Evolutionary conservation across 2,888 invertebrate genomes (phyloP).

Genomic region (Parapristionchus giblindavisi): DNA sequence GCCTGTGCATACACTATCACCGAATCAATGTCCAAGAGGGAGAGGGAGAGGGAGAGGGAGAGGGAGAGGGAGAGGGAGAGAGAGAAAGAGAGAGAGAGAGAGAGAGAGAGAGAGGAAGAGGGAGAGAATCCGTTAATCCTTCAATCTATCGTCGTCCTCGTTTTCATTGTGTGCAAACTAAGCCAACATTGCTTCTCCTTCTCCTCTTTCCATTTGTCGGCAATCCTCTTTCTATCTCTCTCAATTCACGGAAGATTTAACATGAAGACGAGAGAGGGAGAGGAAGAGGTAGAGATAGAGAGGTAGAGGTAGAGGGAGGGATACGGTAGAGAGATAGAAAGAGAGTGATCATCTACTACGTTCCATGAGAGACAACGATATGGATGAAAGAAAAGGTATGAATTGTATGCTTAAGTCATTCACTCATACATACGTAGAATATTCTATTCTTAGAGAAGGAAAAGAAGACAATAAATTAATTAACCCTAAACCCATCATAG

Average conservation of each 20-base stretch:
- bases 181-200: too few species aligned
- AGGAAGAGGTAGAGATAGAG: not conserved
- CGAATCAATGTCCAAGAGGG: not conserved
- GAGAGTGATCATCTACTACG: too few species aligned
- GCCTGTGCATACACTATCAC: not conserved
- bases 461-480: too few species aligned
- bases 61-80: not conserved
- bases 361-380: too few species aligned
- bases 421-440: too few species aligned
- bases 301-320: not conserved
- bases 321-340: not conserved
- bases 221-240: not conserved
- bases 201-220: conserved; percentile 7
- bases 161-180: too few species aligned
- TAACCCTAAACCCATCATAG: too few species aligned
- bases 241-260: not conserved
- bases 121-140: not conserved
- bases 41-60: not conserved
- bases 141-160: conserved; percentile 19
- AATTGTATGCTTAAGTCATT: too few species aligned
- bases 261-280: not conserved
- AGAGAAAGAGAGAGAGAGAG: not conserved
- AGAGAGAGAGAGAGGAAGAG: not conserved
- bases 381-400: too few species aligned
- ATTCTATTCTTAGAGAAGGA: too few species aligned